Conservation (phyloP, 2,797 vertebrate genomes). For the Syncerus caffer region DNA sequence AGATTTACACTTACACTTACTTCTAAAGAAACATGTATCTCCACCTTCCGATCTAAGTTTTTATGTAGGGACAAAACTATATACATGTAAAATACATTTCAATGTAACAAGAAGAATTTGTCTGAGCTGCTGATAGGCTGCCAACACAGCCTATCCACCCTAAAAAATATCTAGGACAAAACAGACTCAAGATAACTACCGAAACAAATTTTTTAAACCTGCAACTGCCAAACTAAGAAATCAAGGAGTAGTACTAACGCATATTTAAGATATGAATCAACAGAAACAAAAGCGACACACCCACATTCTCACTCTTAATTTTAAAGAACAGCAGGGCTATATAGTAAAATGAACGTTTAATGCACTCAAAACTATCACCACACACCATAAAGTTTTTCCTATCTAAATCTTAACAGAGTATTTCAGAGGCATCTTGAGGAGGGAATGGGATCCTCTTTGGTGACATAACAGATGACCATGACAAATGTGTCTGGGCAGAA, state of each 20-base stretch:
- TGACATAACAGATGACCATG: not conserved
- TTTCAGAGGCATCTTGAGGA: not conserved
- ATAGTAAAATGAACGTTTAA: not conserved
- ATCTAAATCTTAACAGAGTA: slow-evolving; percentile 14
- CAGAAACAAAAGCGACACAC: slow-evolving; percentile 10
- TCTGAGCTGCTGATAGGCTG: not conserved
- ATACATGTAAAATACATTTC: not conserved
- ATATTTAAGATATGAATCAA: slow-evolving; percentile 52
- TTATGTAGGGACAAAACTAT: not conserved
- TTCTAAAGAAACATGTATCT: not conserved
- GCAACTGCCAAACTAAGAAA: slow-evolving; percentile 54
- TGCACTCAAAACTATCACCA: not conserved
- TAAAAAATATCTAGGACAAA: not conserved
- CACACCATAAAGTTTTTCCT: not conserved
- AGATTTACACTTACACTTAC: slow-evolving; percentile 17
- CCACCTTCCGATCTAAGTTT: not conserved
- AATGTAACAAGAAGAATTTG: not conserved
- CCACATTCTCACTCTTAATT: slow-evolving; percentile 35
- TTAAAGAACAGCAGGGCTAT: not conserved
- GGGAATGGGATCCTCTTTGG: not conserved
- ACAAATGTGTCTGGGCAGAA: not conserved
- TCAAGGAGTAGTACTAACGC: not conserved
- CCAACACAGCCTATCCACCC: not conserved
- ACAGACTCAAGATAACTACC: slow-evolving; percentile 2
- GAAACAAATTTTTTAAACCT: slow-evolving; percentile 11